Conservation (phyloP, 2,113 vertebrate genomes). For the Brachyhypopomus occidentalis region DNA sequence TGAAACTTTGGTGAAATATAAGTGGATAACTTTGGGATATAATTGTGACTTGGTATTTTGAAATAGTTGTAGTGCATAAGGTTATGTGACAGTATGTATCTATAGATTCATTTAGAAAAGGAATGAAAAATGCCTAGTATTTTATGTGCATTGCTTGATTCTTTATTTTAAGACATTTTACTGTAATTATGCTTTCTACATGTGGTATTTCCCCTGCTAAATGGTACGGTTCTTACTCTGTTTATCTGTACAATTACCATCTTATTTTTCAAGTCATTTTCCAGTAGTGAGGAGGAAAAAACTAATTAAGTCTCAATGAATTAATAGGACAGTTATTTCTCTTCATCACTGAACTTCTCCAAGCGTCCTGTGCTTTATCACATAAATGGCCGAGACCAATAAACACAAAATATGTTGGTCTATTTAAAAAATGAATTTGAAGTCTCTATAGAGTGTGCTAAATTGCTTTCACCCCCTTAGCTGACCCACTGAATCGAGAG, state of each 20-base stretch:
- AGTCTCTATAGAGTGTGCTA: conserved; percentile 68
- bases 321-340: conserved; percentile 63
- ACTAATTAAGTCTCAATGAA: conserved; percentile 65
- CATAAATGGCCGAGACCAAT: conserved; percentile 66
- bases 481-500: conserved; percentile 62
- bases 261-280: conserved; percentile 50
- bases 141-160: background rate
- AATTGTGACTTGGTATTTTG: too few species aligned
- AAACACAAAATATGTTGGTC: conserved; percentile 61
- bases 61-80: background rate
- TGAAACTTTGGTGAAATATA: too few species aligned
- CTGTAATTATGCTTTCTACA: conserved; percentile 12
- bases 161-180: conserved; percentile 1
- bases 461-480: conserved; percentile 71
- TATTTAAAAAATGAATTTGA: conserved; percentile 65
- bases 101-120: background rate
- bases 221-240: conserved; percentile 16
- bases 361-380: conserved; percentile 60
- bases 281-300: conserved; percentile 50
- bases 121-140: background rate
- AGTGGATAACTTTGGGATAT: background rate
- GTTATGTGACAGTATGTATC: background rate
- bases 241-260: conserved; percentile 41
- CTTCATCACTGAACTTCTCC: conserved; percentile 48
- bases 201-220: conserved; percentile 22